These are phyloP conservation scores for Silurus meridionalis DNA, from an alignment of 2,113 vertebrate genomes.

Conservation along the genomic window DNA sequence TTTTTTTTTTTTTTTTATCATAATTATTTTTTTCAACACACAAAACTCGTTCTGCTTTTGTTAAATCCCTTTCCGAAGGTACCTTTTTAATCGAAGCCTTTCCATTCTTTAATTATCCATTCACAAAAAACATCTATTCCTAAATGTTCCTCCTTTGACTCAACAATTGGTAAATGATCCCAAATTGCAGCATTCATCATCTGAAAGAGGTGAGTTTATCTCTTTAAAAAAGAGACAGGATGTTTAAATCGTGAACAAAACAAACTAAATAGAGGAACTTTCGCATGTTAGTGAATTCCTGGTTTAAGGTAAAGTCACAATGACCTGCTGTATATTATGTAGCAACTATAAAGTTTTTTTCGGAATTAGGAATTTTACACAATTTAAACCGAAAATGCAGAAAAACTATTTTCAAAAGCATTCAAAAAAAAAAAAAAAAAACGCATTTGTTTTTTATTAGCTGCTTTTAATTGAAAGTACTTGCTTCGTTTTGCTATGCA, in stretches of 20 bases:
- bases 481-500: not conserved
- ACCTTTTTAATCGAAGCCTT: constrained; percentile 16
- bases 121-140: not conserved
- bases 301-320: not conserved
- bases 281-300: not conserved
- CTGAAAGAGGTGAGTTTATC: not conserved
- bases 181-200: constrained; percentile 30
- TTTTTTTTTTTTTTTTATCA: too few relatives aligned
- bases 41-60: not conserved
- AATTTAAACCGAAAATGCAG: not conserved
- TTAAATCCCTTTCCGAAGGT: not conserved
- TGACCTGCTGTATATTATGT: not conserved
- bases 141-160: constrained; percentile 5
- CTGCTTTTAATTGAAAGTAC: not conserved
- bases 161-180: constrained; percentile 8
- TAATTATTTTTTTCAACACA: not conserved
- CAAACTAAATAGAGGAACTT: not conserved
- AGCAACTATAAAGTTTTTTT: not conserved
- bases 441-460: too few relatives aligned
- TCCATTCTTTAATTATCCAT: constrained; percentile 8
- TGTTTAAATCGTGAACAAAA: constrained; percentile 27
- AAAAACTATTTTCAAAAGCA: not conserved
- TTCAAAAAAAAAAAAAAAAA: not conserved
- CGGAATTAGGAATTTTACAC: not conserved
- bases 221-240: not conserved